These are phyloP conservation scores for Epizoanthus illoricatus DNA, from an alignment of 92 coral and sea anemone genomes.

Conservation along the genomic window DNA sequence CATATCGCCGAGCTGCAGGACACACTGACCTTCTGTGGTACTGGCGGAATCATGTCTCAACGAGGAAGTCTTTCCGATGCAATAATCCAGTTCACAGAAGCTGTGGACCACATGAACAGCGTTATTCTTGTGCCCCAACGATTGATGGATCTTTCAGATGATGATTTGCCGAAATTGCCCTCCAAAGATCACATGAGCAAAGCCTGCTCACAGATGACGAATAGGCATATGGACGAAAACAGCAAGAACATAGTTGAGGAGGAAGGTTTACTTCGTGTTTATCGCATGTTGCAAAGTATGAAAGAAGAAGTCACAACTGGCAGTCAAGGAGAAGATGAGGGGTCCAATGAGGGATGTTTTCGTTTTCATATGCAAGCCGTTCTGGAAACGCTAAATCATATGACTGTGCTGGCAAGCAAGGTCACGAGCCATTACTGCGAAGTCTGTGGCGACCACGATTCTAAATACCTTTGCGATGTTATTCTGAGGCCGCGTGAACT, in stretches of 20 bases:
- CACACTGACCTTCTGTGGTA: too few relatives aligned
- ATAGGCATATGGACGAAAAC: background rate
- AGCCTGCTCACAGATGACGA: background rate
- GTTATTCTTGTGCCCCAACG: slow-evolving; percentile 60
- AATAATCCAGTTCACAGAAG: slow-evolving; percentile 49
- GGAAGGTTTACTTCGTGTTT: slow-evolving; percentile 23
- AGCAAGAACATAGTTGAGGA: background rate
- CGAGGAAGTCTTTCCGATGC: slow-evolving; percentile 48
- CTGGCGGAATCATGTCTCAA: slow-evolving; percentile 35
- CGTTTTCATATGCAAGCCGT: slow-evolving; percentile 19
- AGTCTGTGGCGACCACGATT: slow-evolving; percentile 14
- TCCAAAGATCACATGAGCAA: slow-evolving; percentile 4
- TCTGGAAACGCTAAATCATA: slow-evolving; percentile 18
- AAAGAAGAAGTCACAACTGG: slow-evolving; percentile 38
- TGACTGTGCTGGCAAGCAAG: slow-evolving; percentile 25
- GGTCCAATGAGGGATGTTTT: slow-evolving; percentile 15
- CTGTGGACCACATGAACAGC: slow-evolving; percentile 55
- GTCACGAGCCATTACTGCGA: slow-evolving; percentile 22
- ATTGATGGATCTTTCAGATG: slow-evolving; percentile 51
- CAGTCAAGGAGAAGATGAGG: slow-evolving; percentile 19
- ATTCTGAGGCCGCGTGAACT: too few relatives aligned
- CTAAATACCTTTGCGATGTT: background rate
- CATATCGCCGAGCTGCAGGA: too few relatives aligned
- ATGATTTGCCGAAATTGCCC: background rate
- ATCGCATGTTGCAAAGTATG: slow-evolving; percentile 20